A percentile compares a stretch with the other conserved stretches of the same genome.
Evolutionary conservation across 2,113 vertebrate species (phyloP).

Genomic region (Nothocercus julius): DNA sequence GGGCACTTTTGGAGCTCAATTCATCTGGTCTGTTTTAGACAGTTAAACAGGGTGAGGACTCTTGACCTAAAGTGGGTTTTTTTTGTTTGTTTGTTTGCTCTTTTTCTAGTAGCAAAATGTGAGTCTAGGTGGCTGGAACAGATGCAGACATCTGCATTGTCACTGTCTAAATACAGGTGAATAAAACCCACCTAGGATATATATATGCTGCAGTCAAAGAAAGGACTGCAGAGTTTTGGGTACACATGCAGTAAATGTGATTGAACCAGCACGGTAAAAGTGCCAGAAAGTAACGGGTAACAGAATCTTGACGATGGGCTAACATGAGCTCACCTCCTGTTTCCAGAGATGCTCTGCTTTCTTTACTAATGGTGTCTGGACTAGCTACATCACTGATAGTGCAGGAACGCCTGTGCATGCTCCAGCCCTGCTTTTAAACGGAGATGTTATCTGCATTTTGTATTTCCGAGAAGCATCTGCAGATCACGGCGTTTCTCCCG

Average conservation of each 20-base stretch:
- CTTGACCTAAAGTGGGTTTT: neutral
- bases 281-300: neutral
- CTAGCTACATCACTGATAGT: neutral
- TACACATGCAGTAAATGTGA: neutral
- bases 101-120: neutral
- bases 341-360: neutral
- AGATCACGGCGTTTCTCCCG: neutral
- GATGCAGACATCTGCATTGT: conserved; percentile 2
- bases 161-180: neutral
- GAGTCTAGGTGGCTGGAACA: neutral
- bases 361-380: neutral
- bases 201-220: neutral
- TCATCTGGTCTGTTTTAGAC: neutral
- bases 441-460: neutral
- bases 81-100: neutral
- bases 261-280: neutral
- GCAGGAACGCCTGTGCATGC: neutral
- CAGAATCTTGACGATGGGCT: neutral
- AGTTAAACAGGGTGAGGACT: conserved; percentile 12
- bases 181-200: neutral
- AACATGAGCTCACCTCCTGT: accelerated
- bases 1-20: neutral
- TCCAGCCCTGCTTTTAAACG: neutral
- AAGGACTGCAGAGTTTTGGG: neutral
- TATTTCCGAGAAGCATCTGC: neutral